These are phyloP conservation scores for Cheilosia pagana DNA, from an alignment of 2,888 invertebrate genomes.

Conservation along the genomic window DNA sequence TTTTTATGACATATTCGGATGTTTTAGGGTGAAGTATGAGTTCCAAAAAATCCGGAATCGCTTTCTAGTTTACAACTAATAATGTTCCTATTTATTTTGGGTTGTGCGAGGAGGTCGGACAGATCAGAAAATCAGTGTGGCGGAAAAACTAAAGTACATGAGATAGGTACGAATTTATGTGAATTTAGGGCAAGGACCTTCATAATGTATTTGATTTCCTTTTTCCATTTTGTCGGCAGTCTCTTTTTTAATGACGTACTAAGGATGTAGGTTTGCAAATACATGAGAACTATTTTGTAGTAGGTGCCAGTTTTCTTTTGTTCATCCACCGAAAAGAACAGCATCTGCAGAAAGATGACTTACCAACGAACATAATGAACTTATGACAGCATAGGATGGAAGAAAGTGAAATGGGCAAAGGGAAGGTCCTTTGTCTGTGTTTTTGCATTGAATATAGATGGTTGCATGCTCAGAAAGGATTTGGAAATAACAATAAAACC, in stretches of 20 bases:
- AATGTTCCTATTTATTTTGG: slow-evolving; percentile 10
- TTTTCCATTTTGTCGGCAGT: neutral
- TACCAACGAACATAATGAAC: neutral
- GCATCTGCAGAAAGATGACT: slow-evolving; percentile 20
- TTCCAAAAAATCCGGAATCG: slow-evolving; percentile 27
- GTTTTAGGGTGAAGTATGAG: slow-evolving; percentile 27
- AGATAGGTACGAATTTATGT: neutral
- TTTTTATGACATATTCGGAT: slow-evolving; percentile 34
- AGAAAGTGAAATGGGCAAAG: slow-evolving; percentile 7
- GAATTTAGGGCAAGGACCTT: slow-evolving; percentile 31
- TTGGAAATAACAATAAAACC: no score
- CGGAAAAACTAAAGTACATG: slow-evolving; percentile 45
- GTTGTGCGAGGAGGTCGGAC: slow-evolving; percentile 21
- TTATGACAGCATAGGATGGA: slow-evolving; percentile 13
- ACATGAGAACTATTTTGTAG: slow-evolving; percentile 32
- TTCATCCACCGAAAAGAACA: slow-evolving; percentile 10
- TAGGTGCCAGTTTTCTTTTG: slow-evolving; percentile 34
- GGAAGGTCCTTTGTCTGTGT: neutral
- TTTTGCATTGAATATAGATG: neutral
- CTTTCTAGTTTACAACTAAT: slow-evolving; percentile 59
- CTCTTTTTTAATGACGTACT: slow-evolving; percentile 29
- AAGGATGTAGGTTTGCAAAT: slow-evolving; percentile 46
- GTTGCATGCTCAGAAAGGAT: neutral
- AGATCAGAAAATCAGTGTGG: slow-evolving; percentile 46
- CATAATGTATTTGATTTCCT: neutral